Conservation (phyloP, 2,113 vertebrate genomes). For the Grammomys dolichurus region DNA sequence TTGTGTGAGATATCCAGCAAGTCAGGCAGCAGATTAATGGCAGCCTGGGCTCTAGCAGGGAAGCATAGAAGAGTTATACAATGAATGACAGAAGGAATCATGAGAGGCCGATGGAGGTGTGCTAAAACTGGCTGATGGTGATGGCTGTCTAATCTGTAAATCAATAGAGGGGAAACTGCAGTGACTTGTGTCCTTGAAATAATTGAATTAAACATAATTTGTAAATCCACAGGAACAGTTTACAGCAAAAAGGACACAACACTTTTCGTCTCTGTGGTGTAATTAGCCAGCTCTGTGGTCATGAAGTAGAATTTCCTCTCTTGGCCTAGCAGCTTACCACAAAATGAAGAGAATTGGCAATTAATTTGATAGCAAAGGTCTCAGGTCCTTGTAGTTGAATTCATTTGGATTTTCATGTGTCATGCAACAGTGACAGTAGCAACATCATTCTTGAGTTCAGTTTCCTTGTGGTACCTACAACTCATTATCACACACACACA, state of each 20-base stretch:
- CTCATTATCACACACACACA: background rate
- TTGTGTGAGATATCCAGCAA: background rate
- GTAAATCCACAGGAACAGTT: background rate
- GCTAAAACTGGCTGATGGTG: background rate
- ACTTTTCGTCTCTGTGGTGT: background rate
- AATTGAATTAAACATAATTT: background rate
- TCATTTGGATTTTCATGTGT: background rate
- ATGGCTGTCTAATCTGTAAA: background rate
- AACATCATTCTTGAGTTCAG: background rate
- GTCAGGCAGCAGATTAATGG: background rate
- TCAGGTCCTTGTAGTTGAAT: background rate
- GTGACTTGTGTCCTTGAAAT: background rate
- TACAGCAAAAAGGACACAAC: background rate
- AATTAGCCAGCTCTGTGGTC: background rate
- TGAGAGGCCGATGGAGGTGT: background rate
- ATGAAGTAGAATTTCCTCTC: background rate
- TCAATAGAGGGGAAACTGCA: background rate
- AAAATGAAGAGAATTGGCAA: background rate
- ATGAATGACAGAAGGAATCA: background rate
- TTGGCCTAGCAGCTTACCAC: background rate
- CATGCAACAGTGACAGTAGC: background rate
- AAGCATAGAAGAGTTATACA: background rate
- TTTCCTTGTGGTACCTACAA: background rate
- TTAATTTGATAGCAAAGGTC: background rate
- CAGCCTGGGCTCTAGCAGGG: background rate